Base-by-base conservation (phyloP, 2,888 invertebrate genomes). In the Acleris literana region DNA sequence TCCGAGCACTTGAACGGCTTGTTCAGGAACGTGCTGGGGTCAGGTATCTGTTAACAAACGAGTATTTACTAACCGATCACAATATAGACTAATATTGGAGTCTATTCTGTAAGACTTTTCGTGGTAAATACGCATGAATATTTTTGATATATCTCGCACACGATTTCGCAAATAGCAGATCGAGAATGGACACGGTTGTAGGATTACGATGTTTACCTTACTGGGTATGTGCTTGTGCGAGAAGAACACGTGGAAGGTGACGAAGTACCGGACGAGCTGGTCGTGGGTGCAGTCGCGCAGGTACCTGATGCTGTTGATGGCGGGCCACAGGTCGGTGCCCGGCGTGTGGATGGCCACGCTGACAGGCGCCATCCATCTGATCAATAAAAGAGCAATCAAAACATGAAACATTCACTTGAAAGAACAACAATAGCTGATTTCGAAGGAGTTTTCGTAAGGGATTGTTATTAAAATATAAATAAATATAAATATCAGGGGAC, bases 211-310 rank as follows among this genome's bases (percentile, higher is more conserved):
- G 78, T 84, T 82, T 63, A 92, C 92, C 78, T 79, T 81, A 69
- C 73, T 95, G 64, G 97, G 97, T 83, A 97, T 95, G 88, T 97
- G 97, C 81, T 96, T 96, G 79, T 95, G 95, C 78, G 97, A 96
- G 90, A 97, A 98, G 90, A 97, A 97, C 62, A 98, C 85, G 85
- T 98, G 98, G 93, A 98, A 98, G 71, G 97, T 97, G 85, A 96
- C 97, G 81, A 94, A 95, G 79, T 96, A 94, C 64, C 95, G 94
- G 73, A 98, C 94, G 76, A 97, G 93, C 54, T 95, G 94, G 71
- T 93, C 93, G 20, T 94, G 94, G 70, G 94, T 92, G 85, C 98
- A 98, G 81, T 95, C 95, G 68, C 97, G 94, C 69, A 97, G 93
- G 86, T 96, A 97, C 73, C 95, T 94, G 81, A 98, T 97, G 79